Base-by-base conservation (phyloP, 2,113 vertebrate genomes). In the Hypomesus transpacificus region DNA sequence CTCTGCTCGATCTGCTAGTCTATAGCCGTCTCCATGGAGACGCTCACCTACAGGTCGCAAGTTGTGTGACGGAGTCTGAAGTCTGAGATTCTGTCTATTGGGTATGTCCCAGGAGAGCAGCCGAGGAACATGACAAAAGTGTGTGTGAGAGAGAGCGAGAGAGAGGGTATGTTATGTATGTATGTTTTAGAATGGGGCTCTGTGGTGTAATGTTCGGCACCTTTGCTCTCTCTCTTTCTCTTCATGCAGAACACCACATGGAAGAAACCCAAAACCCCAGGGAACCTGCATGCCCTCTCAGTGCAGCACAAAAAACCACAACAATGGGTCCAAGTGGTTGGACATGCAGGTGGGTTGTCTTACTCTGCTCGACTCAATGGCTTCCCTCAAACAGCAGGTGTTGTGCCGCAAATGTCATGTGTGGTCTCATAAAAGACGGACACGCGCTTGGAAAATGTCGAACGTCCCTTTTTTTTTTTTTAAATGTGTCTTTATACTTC, bases 301-400 rank as follows among this genome's bases (percentile, higher is more conserved):
- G 91, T 92, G 73, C 91, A 91, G 79, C 91, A 91, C 71, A 91
- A 87, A 21, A 93, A 93, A 73, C 89, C 89, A 59, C 91, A 92
- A 63, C 88, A 92, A 5, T 95, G 93, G 94, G 91, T 95, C 53
- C 94, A 95, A 85, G 91, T 95, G 16, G 93, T 94, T 0, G 94
- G 95, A 73, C 94, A 95, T 34, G 91, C 92, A 86, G 95, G 95
- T 95, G 84, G 81, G 86, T 77, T 66, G 13, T 24, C 46, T 28
- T n/a, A 11, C 39, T 26, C 24, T 26, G 24, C 24, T 26, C 24
- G 39, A 46, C 7, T 5, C 13, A 9, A 46, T 7, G 9, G 8
- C 31, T 34, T 34, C 31, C 4, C 31, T 34, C 9, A 34, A 34
- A 8, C 8, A 13, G 2, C 39, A 9, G 39, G 8, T 7, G 39